These are phyloP conservation scores for Discoglossus pictus DNA, from an alignment of 2,797 vertebrate species.

Conservation along the genomic window DNA sequence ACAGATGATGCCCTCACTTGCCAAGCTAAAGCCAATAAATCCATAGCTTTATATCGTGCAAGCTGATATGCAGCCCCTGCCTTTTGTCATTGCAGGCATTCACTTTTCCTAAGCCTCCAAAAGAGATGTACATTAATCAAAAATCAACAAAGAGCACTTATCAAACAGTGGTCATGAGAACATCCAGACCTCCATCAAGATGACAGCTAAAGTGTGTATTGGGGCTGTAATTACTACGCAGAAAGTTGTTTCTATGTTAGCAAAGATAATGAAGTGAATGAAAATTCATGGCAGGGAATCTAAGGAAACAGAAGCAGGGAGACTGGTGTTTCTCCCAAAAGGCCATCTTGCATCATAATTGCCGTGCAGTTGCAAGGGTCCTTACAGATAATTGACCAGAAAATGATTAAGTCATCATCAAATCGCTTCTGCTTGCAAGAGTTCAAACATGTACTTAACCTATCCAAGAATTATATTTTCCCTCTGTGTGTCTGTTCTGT, in stretches of 20 bases:
- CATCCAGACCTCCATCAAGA: constrained; percentile 77
- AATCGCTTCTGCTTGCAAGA: constrained; percentile 93
- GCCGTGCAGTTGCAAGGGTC: constrained; percentile 82
- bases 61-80: constrained; percentile 76
- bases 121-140: constrained; percentile 79
- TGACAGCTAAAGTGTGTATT: constrained; percentile 78
- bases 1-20: constrained; percentile 75
- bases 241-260: constrained; percentile 83
- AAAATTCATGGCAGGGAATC: constrained; percentile 83
- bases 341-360: constrained; percentile 86
- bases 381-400: constrained; percentile 98
- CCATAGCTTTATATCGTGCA: constrained; percentile 72
- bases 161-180: constrained; percentile 76
- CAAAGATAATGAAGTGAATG: constrained; percentile 83
- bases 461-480: constrained; percentile 97
- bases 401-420: constrained; percentile 99
- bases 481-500: constrained; percentile 81
- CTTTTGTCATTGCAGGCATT: constrained; percentile 79
- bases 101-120: constrained; percentile 70
- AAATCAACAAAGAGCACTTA: constrained; percentile 84
- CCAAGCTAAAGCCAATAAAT: constrained; percentile 82
- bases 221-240: constrained; percentile 79
- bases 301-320: constrained; percentile 82
- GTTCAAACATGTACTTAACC: constrained; percentile 99
- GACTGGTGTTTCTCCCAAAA: constrained; percentile 83